Conservation (phyloP, 1,140 invertebrate species). For the Sarcophaga peregrina region DNA sequence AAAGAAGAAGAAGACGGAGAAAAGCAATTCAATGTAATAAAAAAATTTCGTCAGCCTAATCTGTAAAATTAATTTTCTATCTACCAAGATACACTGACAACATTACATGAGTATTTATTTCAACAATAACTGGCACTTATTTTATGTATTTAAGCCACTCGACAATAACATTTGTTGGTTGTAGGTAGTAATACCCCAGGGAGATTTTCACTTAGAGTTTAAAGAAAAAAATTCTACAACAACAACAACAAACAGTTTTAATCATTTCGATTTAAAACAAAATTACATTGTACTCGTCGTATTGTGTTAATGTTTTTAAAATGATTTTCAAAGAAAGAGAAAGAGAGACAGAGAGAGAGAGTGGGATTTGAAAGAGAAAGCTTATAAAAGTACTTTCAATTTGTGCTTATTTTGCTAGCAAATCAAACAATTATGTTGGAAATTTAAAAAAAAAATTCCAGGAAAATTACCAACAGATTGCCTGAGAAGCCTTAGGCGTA, state of each 20-base stretch:
- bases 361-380: background rate
- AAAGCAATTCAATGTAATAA: background rate
- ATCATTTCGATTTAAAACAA: too few species aligned
- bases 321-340: too few species aligned
- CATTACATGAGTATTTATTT: background rate
- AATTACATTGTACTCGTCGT: too few species aligned
- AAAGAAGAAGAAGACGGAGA: background rate
- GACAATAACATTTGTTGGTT: background rate
- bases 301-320: too few species aligned
- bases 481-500: too few species aligned
- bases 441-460: too few species aligned
- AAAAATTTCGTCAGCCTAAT: slow-evolving; percentile 51
- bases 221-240: too few species aligned
- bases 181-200: background rate
- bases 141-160: slow-evolving; percentile 20
- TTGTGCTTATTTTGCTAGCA: too few species aligned
- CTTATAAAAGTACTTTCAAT: background rate
- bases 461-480: too few species aligned
- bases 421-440: too few species aligned
- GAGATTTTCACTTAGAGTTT: background rate
- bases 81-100: slow-evolving; percentile 49
- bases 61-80: slow-evolving; percentile 64
- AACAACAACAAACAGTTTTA: too few species aligned
- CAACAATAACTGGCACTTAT: background rate
- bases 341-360: too few species aligned